Evolutionary conservation across 2,113 vertebrate genomes (phyloP).

Genomic region (Clarias batrachus): DNA sequence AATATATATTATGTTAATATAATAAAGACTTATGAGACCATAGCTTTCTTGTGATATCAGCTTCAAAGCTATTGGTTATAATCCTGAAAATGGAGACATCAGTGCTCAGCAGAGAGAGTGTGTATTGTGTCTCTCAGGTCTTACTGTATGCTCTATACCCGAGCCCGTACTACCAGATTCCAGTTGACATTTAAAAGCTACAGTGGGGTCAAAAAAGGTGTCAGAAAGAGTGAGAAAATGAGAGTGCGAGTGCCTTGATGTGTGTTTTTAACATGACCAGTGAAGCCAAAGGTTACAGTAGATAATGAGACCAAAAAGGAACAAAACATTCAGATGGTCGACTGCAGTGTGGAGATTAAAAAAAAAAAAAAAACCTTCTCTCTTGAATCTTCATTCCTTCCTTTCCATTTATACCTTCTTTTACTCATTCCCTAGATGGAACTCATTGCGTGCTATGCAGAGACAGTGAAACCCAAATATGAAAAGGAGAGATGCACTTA

Average conservation of each 20-base stretch:
- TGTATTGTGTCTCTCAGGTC: neutral
- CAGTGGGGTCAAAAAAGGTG: conserved; percentile 31
- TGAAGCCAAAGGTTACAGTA: conserved; percentile 38
- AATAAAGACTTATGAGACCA: neutral
- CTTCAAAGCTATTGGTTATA: conserved; percentile 6
- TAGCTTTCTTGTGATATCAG: neutral
- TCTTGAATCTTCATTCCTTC: neutral
- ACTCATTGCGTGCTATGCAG: neutral
- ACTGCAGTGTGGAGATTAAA: conserved; percentile 37
- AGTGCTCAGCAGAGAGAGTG: neutral
- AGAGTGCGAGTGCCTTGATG: conserved; percentile 8
- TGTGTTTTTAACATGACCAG: conserved; percentile 37
- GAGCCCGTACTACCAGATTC: neutral
- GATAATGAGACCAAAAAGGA: conserved; percentile 46
- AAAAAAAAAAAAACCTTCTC: neutral
- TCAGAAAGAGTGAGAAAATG: conserved; percentile 19
- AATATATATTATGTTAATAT: conserved; percentile 13
- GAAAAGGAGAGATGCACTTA: neutral
- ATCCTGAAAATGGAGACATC: conserved; percentile 5
- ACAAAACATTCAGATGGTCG: conserved; percentile 16
- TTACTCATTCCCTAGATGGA: neutral
- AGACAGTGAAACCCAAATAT: neutral
- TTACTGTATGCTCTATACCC: conserved; percentile 29
- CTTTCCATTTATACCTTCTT: neutral
- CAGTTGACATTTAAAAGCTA: conserved; percentile 35